Percentiles rank a stretch among this genome's conserved stretches.
phyloP scores from a whole-genome alignment of 2,113 vertebrate genomes.

The Cyprinodon variegatus region DNA sequence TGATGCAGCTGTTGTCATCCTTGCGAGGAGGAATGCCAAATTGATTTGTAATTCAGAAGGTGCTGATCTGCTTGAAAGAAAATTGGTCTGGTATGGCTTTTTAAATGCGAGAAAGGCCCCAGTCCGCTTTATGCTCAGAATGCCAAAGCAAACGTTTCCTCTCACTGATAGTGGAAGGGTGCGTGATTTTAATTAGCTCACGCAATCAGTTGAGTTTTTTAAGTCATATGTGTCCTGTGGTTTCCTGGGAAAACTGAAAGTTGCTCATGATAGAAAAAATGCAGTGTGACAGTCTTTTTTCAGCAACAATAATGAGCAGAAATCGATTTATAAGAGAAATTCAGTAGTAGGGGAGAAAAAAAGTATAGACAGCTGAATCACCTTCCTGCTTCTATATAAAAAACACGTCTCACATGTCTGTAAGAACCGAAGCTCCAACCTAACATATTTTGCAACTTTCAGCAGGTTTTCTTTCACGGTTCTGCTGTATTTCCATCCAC shows the following conservation, averaged over 20 bases:
- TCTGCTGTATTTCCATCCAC: no score
- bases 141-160: slow-evolving; percentile 51
- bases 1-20: slow-evolving; percentile 60
- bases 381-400: not conserved
- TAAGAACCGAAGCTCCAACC: no score
- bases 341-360: slow-evolving; percentile 10
- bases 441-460: no score
- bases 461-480: no score
- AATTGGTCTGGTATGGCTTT: slow-evolving; percentile 29
- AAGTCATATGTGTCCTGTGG: not conserved
- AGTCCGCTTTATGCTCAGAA: slow-evolving; percentile 4
- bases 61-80: slow-evolving; percentile 32
- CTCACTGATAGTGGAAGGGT: slow-evolving; percentile 11
- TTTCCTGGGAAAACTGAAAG: slow-evolving; percentile 7
- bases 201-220: not conserved
- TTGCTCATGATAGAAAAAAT: slow-evolving; percentile 9
- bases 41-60: slow-evolving; percentile 59
- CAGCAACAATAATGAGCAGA: slow-evolving; percentile 47
- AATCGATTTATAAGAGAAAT: slow-evolving; percentile 54
- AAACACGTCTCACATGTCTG: no score
- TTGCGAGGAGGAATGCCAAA: slow-evolving; percentile 49
- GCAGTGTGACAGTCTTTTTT: slow-evolving; percentile 1
- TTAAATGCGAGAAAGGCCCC: slow-evolving; percentile 31
- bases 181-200: slow-evolving; percentile 8
- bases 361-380: slow-evolving; percentile 44